These are phyloP conservation scores for Archips xylosteana DNA, from an alignment of 2,888 invertebrate species.

Conservation along the genomic window DNA sequence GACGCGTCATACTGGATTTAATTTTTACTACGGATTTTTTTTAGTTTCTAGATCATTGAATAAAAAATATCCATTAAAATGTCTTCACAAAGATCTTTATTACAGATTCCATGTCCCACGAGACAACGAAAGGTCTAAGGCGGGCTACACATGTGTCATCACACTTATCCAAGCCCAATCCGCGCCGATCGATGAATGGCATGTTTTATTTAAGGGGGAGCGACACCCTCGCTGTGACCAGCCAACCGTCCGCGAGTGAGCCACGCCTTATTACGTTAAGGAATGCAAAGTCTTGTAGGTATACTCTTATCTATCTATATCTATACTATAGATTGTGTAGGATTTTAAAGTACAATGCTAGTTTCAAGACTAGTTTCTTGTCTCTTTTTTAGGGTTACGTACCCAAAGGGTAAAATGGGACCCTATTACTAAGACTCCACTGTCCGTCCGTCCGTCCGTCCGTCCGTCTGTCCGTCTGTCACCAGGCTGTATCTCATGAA, in stretches of 20 bases:
- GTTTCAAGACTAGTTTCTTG: no score
- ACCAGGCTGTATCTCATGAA: no score
- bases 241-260: constrained; percentile 46
- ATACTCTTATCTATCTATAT: background rate
- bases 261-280: constrained; percentile 33
- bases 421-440: no score
- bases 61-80: background rate
- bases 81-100: background rate
- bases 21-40: no score
- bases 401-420: no score
- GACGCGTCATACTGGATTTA: background rate
- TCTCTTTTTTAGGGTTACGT: no score
- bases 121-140: background rate
- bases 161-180: constrained; percentile 24
- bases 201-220: constrained; percentile 27
- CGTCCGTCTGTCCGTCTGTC: no score
- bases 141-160: constrained; percentile 13
- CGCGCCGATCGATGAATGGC: constrained; percentile 35
- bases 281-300: constrained; percentile 19
- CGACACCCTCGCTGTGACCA: constrained; percentile 50
- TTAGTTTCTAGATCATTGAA: no score
- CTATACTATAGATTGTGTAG: constrained; percentile 2
- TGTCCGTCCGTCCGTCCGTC: no score
- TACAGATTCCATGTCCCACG: background rate
- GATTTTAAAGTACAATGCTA: background rate